phyloP scores from a whole-genome alignment of 2,797 vertebrate genomes.

The Margarornis squamiger region DNA sequence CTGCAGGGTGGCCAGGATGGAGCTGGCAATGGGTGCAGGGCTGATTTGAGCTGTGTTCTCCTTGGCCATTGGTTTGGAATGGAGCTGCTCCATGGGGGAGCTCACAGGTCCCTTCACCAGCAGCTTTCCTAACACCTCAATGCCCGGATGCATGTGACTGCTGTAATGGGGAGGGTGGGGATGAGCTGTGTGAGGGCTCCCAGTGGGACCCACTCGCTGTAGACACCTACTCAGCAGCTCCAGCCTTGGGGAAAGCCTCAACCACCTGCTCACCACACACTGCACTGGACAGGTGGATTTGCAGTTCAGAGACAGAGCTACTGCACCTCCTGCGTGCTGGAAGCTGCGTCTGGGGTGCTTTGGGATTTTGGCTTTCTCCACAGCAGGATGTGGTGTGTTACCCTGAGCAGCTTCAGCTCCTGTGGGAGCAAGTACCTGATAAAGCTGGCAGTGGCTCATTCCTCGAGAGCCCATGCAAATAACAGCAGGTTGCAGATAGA shows the following conservation, averaged over 20 bases:
- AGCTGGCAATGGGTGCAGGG: fast-evolving
- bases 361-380: neutral
- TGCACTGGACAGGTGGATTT: fast-evolving
- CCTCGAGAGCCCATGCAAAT: neutral
- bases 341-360: neutral
- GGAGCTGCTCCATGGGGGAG: neutral
- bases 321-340: neutral
- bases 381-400: neutral
- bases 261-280: neutral
- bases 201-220: fast-evolving
- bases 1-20: fast-evolving
- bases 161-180: neutral
- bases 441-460: neutral
- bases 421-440: neutral
- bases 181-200: neutral
- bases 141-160: fast-evolving
- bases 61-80: neutral
- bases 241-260: neutral
- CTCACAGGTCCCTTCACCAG: neutral
- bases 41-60: neutral
- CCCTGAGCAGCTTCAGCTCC: neutral
- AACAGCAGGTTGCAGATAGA: neutral
- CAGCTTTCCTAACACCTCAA: fast-evolving
- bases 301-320: neutral
- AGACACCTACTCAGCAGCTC: too few species aligned